Base-by-base conservation (phyloP, 2,888 invertebrate genomes). In the Sphaerophoria taeniata region DNA sequence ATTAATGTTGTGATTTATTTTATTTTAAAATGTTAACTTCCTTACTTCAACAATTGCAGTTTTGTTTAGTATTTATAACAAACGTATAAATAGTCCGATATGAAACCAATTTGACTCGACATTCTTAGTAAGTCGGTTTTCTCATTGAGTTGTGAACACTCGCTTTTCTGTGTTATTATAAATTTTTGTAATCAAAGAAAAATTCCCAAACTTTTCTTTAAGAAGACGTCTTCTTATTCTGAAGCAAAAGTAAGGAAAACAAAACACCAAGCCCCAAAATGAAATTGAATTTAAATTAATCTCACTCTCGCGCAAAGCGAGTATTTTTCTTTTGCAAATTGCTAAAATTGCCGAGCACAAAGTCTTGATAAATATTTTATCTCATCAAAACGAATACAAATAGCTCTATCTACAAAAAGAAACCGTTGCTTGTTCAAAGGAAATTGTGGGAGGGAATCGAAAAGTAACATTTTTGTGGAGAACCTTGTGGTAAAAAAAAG, bases 381-480 rank as follows among this genome's bases (percentile, higher is more conserved):
- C 24, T 43, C 60, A 43, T 60, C 43, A 43, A 58, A 58, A 24
- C 36, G 16, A 58, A 58, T 58, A 11, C 14, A n/a, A 9, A 3
- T 16, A 9, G 6, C 4, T 36, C 6, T 34, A 14, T 9, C 36
- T 6, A 14, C 14, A 39, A 39, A 16, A 9, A 58, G 39, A 39
- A 39, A 16, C 7, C 24, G 43, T 9, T 6, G 16, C 24, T 60
- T 60, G 12, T 43, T 60, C 39, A 60, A 60, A 60, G 12, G 39
- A 60, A 60, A 43, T 24, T 39, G 60, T 49, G 24, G 60, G 60
- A 12, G 16, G 60, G 3, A 60, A 43, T 60, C 39, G 60, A 60
- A 60, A 60, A 60, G 60, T 60, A 24, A 60, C 16, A 43, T 60
- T 60, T 60, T 43, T 43, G 43, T 43, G 60, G 60, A 16, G 43